Percentiles rank a stretch among this genome's conserved stretches.
These are phyloP conservation scores for Acleris literana DNA, from an alignment of 2,888 invertebrate species.

Conservation along the genomic window DNA sequence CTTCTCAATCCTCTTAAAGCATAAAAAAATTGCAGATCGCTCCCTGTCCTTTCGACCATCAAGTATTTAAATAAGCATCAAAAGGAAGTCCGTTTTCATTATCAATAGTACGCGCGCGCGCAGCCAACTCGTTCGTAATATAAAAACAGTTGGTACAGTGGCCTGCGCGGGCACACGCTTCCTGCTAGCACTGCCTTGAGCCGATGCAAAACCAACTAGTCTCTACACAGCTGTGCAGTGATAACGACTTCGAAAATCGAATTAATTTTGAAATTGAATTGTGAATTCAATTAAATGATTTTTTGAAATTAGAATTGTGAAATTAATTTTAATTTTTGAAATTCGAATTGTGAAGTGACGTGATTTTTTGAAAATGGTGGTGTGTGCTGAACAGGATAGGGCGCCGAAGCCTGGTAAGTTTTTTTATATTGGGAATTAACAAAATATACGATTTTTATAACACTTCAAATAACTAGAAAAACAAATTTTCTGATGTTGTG, in stretches of 20 bases:
- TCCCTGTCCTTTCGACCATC: too few species aligned
- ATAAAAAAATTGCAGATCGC: too few species aligned
- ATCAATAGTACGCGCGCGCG: conserved; percentile 6
- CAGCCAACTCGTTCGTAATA: conserved; percentile 26
- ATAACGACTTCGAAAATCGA: conserved; percentile 1
- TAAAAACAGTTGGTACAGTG: conserved; percentile 32
- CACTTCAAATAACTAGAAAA: background rate
- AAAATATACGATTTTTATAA: background rate
- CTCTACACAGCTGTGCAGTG: conserved; percentile 15
- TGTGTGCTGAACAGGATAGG: conserved; percentile 22
- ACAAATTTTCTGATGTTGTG: too few species aligned
- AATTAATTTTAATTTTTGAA: background rate
- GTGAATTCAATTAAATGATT: background rate
- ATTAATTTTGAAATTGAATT: background rate
- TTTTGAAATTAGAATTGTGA: conserved; percentile 2
- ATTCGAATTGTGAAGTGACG: background rate
- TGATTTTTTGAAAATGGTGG: conserved; percentile 27
- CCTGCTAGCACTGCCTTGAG: conserved; percentile 36
- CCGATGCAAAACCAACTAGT: conserved; percentile 28
- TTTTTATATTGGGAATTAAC: background rate
- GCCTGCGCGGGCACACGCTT: conserved; percentile 30
- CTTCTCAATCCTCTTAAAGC: too few species aligned
- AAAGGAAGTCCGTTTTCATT: background rate
- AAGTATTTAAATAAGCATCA: too few species aligned
- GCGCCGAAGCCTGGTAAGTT: conserved; percentile 31